Base-by-base conservation (phyloP, 2,797 vertebrate genomes). In the Podargus strigoides region DNA sequence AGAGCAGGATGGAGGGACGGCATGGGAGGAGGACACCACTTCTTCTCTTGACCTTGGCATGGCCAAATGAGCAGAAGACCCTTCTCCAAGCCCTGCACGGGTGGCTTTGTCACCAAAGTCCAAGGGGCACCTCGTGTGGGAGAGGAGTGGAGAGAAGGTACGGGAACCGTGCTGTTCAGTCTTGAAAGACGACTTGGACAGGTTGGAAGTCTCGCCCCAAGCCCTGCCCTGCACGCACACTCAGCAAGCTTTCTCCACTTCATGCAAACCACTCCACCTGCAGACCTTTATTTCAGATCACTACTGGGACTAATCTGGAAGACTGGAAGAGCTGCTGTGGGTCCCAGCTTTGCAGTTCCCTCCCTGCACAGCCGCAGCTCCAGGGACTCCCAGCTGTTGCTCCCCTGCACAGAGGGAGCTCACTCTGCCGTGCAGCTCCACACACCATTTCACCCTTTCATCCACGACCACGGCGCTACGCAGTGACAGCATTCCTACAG, bases 81-180 rank as follows among this genome's bases (percentile, higher is more conserved):
- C 26, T 69, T 72, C 32, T 72, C 17, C 49, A 50, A 85, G 83
- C 30, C 42, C 50, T 66, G 26, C 32, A 24, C 46, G 42, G 30
- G 27, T 30, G 39, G 7, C 21, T 79, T 28, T 73, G 36, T 15
- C 58, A 70, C 58, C 60, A 41, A 24, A 63, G 19, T 9, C 44
- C 34, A 77, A 73, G 34, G 10, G 10, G 1, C 12, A 76, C 18
- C 27, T 42, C 1, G 0, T 1, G 0, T 13, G n/a, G 12, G 7
- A 76, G 23, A 44, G 24, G 3, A 69, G 22, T 14, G 14, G 14
- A n/a, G 14, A 60, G 46, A 67, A 74, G 34, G 19, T 24, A 60
- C 21, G 19, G 37, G 49, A 77, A 39, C 14, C 0, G 0, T 0
- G 2, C 37, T 20, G 37, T 67, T 32, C 44, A 69, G 2, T 21